Evolutionary conservation across 2,888 invertebrate species (phyloP).

Genomic region (Piscicola geometra): DNA sequence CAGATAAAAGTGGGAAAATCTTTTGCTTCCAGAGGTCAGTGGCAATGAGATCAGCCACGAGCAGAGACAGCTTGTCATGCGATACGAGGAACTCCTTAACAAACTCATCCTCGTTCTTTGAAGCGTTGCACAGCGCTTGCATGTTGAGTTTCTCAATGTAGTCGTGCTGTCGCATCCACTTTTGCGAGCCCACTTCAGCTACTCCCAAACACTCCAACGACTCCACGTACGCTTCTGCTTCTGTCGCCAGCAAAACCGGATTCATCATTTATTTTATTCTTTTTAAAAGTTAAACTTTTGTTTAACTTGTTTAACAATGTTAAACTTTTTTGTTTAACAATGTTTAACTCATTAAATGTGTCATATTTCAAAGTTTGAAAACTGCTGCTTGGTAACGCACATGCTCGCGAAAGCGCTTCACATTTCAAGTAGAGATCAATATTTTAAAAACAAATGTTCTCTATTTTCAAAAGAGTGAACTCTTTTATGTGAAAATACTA

Average conservation of each 20-base stretch:
- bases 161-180: slow-evolving; percentile 63
- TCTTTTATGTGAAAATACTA: too few relatives aligned
- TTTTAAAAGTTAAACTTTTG: too few relatives aligned
- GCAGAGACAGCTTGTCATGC: slow-evolving; percentile 68
- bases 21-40: slow-evolving; percentile 80
- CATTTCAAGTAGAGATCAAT: too few relatives aligned
- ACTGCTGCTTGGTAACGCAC: too few relatives aligned
- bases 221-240: slow-evolving; percentile 71
- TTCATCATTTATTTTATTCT: slow-evolving; percentile 18
- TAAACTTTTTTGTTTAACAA: too few relatives aligned
- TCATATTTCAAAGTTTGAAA: too few relatives aligned
- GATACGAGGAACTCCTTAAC: slow-evolving; percentile 77
- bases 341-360: too few relatives aligned
- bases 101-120: slow-evolving; percentile 72
- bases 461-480: too few relatives aligned
- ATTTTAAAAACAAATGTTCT: too few relatives aligned
- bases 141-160: slow-evolving; percentile 78
- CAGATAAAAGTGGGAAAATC: slow-evolving; percentile 71
- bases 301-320: too few relatives aligned
- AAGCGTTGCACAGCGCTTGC: slow-evolving; percentile 78
- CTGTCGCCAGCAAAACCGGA: slow-evolving; percentile 54
- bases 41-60: slow-evolving; percentile 77
- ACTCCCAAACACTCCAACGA: slow-evolving; percentile 67
- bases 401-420: too few relatives aligned
- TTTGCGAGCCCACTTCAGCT: slow-evolving; percentile 66